Base-by-base conservation (phyloP, 2,888 invertebrate genomes). In the Campoplex capitator region DNA sequence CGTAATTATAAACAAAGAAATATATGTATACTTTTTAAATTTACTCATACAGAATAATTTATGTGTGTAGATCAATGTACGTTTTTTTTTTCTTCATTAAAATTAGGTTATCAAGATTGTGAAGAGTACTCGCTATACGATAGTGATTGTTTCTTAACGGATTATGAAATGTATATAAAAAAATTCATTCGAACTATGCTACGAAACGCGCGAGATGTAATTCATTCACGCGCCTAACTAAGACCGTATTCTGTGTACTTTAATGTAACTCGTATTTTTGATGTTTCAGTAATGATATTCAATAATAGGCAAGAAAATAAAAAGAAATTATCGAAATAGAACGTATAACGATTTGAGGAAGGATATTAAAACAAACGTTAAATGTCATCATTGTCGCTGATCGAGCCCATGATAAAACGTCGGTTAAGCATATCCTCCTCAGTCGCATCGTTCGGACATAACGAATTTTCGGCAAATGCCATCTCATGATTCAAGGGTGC, bases 1-100 rank as follows among this genome's bases (percentile, higher is more conserved):
- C 92, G 94, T 93, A 91, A 93, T 93, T 93, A 94, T 91, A 92
- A 94, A 93, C 91, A 94, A 92, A 94, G 92, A 94, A 94, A 94
- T 89, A 93, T 89, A 76, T 83, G 92, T 93, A 91, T 56, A 54
- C 92, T 91, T 75, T 70, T 71, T 38, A 71, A 38, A 92, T 93
- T 93, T 91, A 92, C 90, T 92, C 88, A 91, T 89, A 32, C 16
- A 67, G 65, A 71, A 75, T 45, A 42, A 71, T 87, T 32, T 54
- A 65, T 56, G 51, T 70, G 32, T 11, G 8, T 71, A 28, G 70
- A 45, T 81, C 62, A 18, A 11, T 23, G 16, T 77, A 58, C 73
- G 35, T 68, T 75, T 11, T 42, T 42, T 42, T 42, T 13, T 2
- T 3, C 45, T 23, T 42, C 18, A 7, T 51, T 11, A 28, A 28